A percentile compares a stretch with the other conserved stretches of the same genome.
These are phyloP conservation scores for Petrolisthes cinctipes DNA, from an alignment of 2,888 invertebrate genomes.

Conservation along the genomic window DNA sequence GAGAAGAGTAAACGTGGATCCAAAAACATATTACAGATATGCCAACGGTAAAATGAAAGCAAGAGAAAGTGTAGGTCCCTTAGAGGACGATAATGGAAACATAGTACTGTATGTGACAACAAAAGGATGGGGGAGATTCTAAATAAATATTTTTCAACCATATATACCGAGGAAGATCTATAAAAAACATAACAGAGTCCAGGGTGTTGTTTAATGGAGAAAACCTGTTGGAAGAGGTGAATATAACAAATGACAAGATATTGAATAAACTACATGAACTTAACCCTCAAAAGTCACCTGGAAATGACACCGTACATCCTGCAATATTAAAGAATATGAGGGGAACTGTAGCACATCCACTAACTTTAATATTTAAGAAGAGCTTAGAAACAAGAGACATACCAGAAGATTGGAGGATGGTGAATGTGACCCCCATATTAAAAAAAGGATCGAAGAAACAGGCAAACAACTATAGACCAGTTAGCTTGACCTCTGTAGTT, in stretches of 20 bases:
- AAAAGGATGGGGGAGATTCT: slow-evolving; percentile 5
- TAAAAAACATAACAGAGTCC: neutral
- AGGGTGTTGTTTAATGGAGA: slow-evolving; percentile 4
- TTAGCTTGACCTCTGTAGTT: slow-evolving; percentile 7
- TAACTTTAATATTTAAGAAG: neutral
- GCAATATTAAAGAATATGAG: too few species aligned
- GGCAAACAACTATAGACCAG: slow-evolving; percentile 2
- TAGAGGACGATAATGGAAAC: slow-evolving; percentile 2
- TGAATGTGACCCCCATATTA: slow-evolving; percentile 21
- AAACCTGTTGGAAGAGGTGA: neutral
- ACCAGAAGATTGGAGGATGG: slow-evolving; percentile 24
- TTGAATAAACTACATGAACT: neutral
- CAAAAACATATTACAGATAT: too few species aligned
- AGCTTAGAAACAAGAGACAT: slow-evolving; percentile 15
- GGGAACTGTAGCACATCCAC: slow-evolving; percentile 17
- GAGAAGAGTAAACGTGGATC: neutral
- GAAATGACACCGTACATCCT: neutral
- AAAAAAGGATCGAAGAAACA: slow-evolving; percentile 11
- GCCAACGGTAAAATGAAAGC: too few species aligned
- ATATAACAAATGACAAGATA: neutral
- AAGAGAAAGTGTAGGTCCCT: neutral
- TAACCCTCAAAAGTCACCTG: neutral
- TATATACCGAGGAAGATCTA: neutral
- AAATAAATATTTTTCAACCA: neutral
- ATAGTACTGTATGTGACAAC: neutral